Base-by-base conservation (phyloP, 1,140 invertebrate genomes). In the Zaprionus taronus region DNA sequence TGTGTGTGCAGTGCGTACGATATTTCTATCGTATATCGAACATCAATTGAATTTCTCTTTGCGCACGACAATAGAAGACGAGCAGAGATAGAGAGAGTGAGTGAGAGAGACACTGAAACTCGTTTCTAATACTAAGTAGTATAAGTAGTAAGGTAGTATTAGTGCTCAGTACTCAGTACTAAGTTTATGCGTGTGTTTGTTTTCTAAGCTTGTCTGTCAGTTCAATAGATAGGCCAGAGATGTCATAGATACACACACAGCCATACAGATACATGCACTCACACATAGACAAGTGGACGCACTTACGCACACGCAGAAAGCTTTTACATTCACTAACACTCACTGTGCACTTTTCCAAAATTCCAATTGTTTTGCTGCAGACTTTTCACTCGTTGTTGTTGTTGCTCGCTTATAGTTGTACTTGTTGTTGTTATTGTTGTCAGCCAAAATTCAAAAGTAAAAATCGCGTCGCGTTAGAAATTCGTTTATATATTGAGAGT, bases 331-430 rank as follows among this genome's bases (percentile, higher is more conserved):
- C 71, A 70, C 66, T 41, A 49, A 38, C 62, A 90, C 85, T 90
- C 85, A 90, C 85, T 85, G 71, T 90, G 85, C 85, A 90, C 85
- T 90, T 82, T 90, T 90, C 67, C 85, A 90, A 90, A 90, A 89
- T 70, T 74, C 75, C 73, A 89, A 81, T 74, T 73, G 66, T 73
- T 75, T 75, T 69, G 72, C 58, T 67, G 71, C 75, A 77, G 75
- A 72, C 69, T 77, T 61, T 77, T 66, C 56, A 41, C 58, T 67
- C 63, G 75, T 56, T 77, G 34, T 68, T 51, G 51, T 53, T 63
- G 38, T 53, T 72, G 68, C 9, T 66, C 31, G 9, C 4, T 11
- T 34, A 34, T 11, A 11, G 65, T 22, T 58, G 34, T 26, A 14
- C 14, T 17, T 36, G 31, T 58, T 75, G 22, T 75, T 71, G 49